Conservation (phyloP, 1,140 invertebrate species). For the Drosophila pseudoobscura region DNA sequence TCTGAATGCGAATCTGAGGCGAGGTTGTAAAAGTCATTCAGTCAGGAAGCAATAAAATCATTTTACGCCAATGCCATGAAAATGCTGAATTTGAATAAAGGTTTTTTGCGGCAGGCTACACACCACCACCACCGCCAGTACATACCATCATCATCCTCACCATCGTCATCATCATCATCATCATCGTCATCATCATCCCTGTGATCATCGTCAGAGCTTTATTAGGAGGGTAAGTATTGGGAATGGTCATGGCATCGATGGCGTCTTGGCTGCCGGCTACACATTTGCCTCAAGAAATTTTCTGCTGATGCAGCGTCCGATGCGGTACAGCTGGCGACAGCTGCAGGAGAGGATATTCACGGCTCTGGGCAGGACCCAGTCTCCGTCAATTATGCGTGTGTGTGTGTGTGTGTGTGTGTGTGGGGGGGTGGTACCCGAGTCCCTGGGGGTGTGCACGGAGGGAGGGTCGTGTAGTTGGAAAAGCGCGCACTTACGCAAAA, state of each 20-base stretch:
- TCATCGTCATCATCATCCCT: slow-evolving; percentile 15
- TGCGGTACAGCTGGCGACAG: slow-evolving; percentile 71
- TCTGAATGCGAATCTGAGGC: slow-evolving; percentile 64
- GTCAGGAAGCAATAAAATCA: slow-evolving; percentile 81
- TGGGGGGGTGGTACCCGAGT: background rate
- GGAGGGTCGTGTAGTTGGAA: background rate
- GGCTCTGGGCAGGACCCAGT: slow-evolving; percentile 24
- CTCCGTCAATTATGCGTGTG: slow-evolving; percentile 65
- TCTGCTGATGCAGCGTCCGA: slow-evolving; percentile 73
- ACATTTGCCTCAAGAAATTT: slow-evolving; percentile 44
- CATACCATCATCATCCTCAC: background rate
- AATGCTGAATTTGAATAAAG: slow-evolving; percentile 82
- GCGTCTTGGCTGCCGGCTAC: slow-evolving; percentile 50
- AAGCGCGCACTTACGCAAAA: slow-evolving; percentile 73
- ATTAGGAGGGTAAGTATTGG: background rate
- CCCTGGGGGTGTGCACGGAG: background rate
- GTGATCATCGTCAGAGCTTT: slow-evolving; percentile 15
- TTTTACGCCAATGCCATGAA: slow-evolving; percentile 80
- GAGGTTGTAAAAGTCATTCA: slow-evolving; percentile 80
- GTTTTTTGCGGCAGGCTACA: slow-evolving; percentile 13
- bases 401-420: slow-evolving; percentile 16
- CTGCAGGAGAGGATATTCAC: slow-evolving; percentile 28
- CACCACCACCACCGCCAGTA: slow-evolving; percentile 9
- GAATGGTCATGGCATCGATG: slow-evolving; percentile 56
- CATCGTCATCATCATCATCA: slow-evolving; percentile 13